Evolutionary conservation across 2,888 invertebrate species (phyloP), one percentile per base, ranked within the genome.

Genomic region (Pammene fasciana): DNA sequence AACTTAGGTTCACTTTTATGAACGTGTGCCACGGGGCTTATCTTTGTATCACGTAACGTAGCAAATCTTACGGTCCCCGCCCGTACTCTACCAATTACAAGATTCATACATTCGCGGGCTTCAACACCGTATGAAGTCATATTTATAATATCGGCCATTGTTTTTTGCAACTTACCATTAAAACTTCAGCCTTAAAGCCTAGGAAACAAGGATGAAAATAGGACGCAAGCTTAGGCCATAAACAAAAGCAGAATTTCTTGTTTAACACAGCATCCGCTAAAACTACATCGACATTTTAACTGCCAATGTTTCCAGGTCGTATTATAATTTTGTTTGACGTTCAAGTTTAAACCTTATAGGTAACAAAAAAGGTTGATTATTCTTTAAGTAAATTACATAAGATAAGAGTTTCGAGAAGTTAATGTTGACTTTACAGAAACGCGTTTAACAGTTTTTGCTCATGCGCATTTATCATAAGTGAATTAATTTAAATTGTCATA

Each of bases 401-500:
- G 38, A 62, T 50, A 62, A 13, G 62, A 50, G 62, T 52, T 52
- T 52, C n/a, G 1, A n/a, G 5, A 52, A 52, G 18, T 50, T 16
- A 26, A 10, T 5, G 26, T 16, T n/a, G n/a, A 36, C 26, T 26
- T 88, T 85, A 82, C 82, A 86, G 85, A 88, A 88, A 86, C 74
- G 73, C 79, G 78, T 79, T 79, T 81, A 82, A 79, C 81, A 81
- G 86, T 88, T 86, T 89, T 88, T 87, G 79, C 82, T 74, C 71
- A 72, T 68, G 72, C 71, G 74, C 83, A 82, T 88, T 90, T 86
- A 90, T 88, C 86, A 88, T 88, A 89, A 89, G 86, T 85, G 89
- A 90, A 90, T 90, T 89, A 89, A 91, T 90, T 90, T 86, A 84
- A 86, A 89, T 89, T 86, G 86, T 82, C 82, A 89, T 88, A 86